Percentiles rank a stretch among this genome's conserved stretches.
Evolutionary conservation across 53 echinoderm and acorn worm genomes (phyloP).

Genomic region (Paelopatides confundens): DNA sequence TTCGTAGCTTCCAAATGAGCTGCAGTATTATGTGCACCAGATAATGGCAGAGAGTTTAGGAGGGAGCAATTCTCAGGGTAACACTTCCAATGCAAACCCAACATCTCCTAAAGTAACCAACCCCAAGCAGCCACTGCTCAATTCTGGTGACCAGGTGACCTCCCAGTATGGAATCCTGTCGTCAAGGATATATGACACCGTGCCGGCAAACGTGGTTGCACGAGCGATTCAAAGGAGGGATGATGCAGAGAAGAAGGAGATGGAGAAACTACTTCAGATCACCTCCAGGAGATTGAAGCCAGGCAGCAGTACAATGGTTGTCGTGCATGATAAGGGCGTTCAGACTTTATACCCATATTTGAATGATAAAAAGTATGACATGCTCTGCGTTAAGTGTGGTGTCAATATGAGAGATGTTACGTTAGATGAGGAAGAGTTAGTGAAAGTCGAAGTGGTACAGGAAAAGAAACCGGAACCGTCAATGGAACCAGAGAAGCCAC

Average conservation of each 20-base stretch:
- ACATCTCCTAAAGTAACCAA: slow-evolving; percentile 57
- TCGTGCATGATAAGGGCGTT: slow-evolving; percentile 89
- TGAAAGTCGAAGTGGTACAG: not conserved
- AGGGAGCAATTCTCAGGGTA: slow-evolving; percentile 39
- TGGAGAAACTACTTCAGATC: slow-evolving; percentile 84
- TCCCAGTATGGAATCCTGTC: slow-evolving; percentile 75
- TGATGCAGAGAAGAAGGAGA: slow-evolving; percentile 92
- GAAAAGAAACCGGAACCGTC: not conserved
- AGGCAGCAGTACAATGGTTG: slow-evolving; percentile 68
- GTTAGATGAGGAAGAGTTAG: slow-evolving; percentile 59
- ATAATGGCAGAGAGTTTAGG: slow-evolving; percentile 92
- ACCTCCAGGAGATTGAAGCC: slow-evolving; percentile 64
- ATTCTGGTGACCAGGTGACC: slow-evolving; percentile 34
- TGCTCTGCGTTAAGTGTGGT: slow-evolving; percentile 87
- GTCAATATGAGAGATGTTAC: slow-evolving; percentile 67
- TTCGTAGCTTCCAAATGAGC: slow-evolving; percentile 94
- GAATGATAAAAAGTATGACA: slow-evolving; percentile 65
- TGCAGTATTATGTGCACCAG: slow-evolving; percentile 98
- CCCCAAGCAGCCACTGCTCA: slow-evolving; percentile 83
- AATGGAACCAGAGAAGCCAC: slow-evolving; percentile 47
- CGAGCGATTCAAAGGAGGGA: slow-evolving; percentile 93
- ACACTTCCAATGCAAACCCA: slow-evolving; percentile 33
- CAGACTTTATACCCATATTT: slow-evolving; percentile 73
- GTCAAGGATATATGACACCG: slow-evolving; percentile 88
- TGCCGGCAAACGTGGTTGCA: slow-evolving; percentile 92